Percentiles rank a stretch among this genome's conserved stretches.
Conservation (phyloP, 2,888 invertebrate species). For the Coremacera marginata region DNA sequence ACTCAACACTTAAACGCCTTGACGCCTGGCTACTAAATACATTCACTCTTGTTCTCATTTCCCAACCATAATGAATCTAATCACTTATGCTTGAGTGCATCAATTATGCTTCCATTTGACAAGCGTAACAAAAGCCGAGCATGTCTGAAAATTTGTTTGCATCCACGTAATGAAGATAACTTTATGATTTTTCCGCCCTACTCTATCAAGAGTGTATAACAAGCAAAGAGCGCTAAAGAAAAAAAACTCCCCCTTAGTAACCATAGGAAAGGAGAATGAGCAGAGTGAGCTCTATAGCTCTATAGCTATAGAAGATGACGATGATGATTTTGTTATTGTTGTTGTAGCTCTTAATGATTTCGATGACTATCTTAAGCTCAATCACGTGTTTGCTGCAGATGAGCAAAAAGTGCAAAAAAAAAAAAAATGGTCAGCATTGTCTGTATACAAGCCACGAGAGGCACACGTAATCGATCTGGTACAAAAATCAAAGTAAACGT, state of each 20-base stretch:
- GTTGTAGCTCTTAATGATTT: background rate
- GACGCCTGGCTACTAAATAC: background rate
- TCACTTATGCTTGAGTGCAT: slow-evolving; percentile 69
- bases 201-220: no score
- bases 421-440: background rate
- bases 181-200: slow-evolving; percentile 52
- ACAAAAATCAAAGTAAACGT: background rate
- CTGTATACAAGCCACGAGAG: background rate
- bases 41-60: slow-evolving; percentile 20
- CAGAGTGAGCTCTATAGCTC: background rate
- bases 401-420: slow-evolving; percentile 1
- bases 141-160: slow-evolving; percentile 64
- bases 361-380: slow-evolving; percentile 34
- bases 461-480: background rate
- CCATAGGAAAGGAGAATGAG: background rate
- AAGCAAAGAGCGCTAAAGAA: background rate
- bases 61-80: slow-evolving; percentile 67
- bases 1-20: background rate
- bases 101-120: slow-evolving; percentile 67
- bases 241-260: background rate
- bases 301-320: background rate
- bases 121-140: slow-evolving; percentile 55
- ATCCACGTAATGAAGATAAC: slow-evolving; percentile 59
- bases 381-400: slow-evolving; percentile 34
- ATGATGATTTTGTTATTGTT: background rate